Evolutionary conservation across 2,113 vertebrate genomes (phyloP).

Genomic region (Chionis minor): DNA sequence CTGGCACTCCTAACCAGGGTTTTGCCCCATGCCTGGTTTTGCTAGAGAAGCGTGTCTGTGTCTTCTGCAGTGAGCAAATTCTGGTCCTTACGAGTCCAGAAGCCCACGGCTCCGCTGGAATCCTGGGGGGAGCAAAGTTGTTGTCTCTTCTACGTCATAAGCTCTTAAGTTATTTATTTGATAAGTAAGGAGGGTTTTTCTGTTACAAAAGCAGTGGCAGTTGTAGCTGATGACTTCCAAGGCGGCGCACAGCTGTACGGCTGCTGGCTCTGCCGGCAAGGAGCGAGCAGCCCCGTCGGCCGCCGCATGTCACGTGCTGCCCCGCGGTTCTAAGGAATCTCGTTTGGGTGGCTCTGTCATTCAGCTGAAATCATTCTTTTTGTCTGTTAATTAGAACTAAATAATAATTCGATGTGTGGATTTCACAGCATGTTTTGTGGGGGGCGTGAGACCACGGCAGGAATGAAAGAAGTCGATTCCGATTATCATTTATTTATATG

Average conservation of each 20-base stretch:
- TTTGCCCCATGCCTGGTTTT: not conserved
- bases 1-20: accelerated
- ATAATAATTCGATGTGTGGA: not conserved
- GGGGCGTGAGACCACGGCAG: not conserved
- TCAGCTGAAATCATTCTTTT: not conserved
- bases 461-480: not conserved
- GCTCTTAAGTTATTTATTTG: not conserved
- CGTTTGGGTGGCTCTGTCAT: not conserved
- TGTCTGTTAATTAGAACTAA: not conserved
- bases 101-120: accelerated
- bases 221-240: accelerated
- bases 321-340: not conserved
- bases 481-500: not conserved
- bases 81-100: not conserved
- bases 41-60: not conserved
- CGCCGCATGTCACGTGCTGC: accelerated
- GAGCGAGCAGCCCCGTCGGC: not conserved
- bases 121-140: not conserved
- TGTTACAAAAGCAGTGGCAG: not conserved
- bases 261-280: not conserved
- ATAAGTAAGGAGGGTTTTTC: not conserved
- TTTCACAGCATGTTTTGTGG: not conserved
- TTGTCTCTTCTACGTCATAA: not conserved
- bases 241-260: accelerated
- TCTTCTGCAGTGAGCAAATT: not conserved